Conservation (phyloP, 2,113 vertebrate species). For the Gavialis gangeticus region DNA sequence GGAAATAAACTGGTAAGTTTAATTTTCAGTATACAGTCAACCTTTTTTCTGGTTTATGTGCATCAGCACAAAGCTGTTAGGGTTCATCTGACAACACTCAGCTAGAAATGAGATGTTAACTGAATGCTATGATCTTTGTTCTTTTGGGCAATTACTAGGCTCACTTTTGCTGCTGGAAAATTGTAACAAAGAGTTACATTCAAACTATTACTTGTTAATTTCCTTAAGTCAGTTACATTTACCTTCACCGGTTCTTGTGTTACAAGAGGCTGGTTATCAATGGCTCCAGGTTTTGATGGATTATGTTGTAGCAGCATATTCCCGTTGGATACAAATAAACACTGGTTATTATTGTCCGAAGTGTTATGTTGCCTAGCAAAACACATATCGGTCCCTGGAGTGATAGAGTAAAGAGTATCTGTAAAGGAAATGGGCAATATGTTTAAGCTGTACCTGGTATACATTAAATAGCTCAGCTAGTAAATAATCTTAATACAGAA, state of each 20-base stretch:
- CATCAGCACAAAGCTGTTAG: background rate
- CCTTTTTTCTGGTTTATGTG: background rate
- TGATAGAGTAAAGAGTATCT: slow-evolving; percentile 86
- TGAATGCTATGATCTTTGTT: background rate
- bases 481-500: too few species aligned
- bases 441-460: background rate
- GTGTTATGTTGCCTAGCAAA: slow-evolving; percentile 92
- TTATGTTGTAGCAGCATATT: slow-evolving; percentile 87
- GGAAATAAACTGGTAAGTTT: background rate
- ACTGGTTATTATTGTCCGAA: slow-evolving; percentile 96
- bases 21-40: background rate
- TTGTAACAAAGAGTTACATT: background rate
- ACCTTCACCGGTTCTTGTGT: slow-evolving; percentile 94
- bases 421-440: background rate
- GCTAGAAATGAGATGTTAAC: background rate
- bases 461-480: background rate
- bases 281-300: slow-evolving; percentile 94
- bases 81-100: background rate
- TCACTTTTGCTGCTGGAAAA: background rate
- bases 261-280: slow-evolving; percentile 96
- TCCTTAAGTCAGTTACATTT: background rate
- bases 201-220: background rate
- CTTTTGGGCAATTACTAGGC: background rate
- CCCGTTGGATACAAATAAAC: slow-evolving; percentile 89
- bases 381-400: slow-evolving; percentile 87